Base-by-base conservation (phyloP, 1,140 invertebrate species). In the Pogonomyrmex barbatus region DNA sequence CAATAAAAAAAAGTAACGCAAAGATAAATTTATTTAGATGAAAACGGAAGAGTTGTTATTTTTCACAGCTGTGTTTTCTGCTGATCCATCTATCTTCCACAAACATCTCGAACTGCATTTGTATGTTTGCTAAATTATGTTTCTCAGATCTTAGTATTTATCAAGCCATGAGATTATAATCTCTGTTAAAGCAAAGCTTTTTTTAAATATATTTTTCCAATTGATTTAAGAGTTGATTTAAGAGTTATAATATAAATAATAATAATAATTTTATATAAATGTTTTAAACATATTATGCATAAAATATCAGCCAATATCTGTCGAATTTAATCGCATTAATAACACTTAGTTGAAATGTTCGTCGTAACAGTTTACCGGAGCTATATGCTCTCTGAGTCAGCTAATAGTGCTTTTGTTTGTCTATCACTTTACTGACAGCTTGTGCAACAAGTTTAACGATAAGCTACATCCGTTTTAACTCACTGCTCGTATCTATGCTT, bases 401-500 rank as follows among this genome's bases (percentile, higher is more conserved):
- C 60, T 68, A 68, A 67, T 79, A 79, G 30, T 30, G 36, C 17
- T 14, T 58, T 45, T 82, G 67, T 82, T 71, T 82, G 42, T 60
- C 39, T 52, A 71, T 82, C 63, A 58, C 54, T 73, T 82, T 71
- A 24, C 54, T 65, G 14, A 71, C 30, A 81, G 36, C 47, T 71
- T 54, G 50, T 68, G 47, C 50, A 79, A 42, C 63, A 81, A 81
- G 63, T 81, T 73, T 8, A 30, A 71, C 4, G 67, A 82, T 73
- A 82, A 82, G 79, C 47, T 71, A 82, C 54, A 73, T 71, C 3
- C 30, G 4, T 47, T 82, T 82, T 47, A 73, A 2, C 42, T 2
- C 4, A 1, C 42, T 45, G 14, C 14, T n/a, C 0, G 33, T 47
- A 58, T 70, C 52, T 82, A 12, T 0, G 24, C 39, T 65, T 78